These are phyloP conservation scores for Sturmia bella DNA, from an alignment of 2,888 invertebrate genomes.

Conservation along the genomic window DNA sequence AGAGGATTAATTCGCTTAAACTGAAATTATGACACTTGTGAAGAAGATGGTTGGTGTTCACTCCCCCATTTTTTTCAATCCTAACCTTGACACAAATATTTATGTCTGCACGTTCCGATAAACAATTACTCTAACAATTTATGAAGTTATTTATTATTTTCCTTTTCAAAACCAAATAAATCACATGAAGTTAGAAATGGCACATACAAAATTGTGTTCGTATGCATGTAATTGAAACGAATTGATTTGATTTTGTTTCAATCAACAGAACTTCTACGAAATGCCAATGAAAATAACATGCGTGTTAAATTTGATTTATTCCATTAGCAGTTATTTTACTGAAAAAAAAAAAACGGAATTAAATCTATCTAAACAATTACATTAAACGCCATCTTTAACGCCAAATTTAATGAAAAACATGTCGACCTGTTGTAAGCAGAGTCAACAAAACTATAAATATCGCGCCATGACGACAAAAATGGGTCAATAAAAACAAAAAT, in stretches of 20 bases:
- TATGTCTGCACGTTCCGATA: conserved; percentile 2
- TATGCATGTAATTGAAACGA: conserved; percentile 30
- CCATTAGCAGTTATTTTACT: neutral
- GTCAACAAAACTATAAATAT: no score
- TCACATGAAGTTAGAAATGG: conserved; percentile 23
- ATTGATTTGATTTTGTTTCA: conserved; percentile 23
- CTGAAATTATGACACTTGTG: no score
- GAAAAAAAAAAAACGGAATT: neutral
- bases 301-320: neutral
- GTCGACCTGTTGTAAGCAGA: neutral
- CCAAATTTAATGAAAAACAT: neutral
- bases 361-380: conserved; percentile 16
- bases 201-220: neutral
- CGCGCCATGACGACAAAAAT: no score
- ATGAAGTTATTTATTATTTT: conserved; percentile 1
- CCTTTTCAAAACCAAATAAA: no score
- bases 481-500: no score
- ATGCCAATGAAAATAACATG: conserved; percentile 18
- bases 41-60: neutral
- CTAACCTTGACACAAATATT: conserved; percentile 3
- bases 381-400: conserved; percentile 32
- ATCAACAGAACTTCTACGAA: conserved; percentile 27
- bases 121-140: neutral
- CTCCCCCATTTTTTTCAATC: neutral
- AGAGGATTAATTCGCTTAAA: no score